A percentile compares a stretch with the other conserved stretches of the same genome.
Evolutionary conservation across 2,797 vertebrate species (phyloP).

Genomic region (Acanthopagrus latus): DNA sequence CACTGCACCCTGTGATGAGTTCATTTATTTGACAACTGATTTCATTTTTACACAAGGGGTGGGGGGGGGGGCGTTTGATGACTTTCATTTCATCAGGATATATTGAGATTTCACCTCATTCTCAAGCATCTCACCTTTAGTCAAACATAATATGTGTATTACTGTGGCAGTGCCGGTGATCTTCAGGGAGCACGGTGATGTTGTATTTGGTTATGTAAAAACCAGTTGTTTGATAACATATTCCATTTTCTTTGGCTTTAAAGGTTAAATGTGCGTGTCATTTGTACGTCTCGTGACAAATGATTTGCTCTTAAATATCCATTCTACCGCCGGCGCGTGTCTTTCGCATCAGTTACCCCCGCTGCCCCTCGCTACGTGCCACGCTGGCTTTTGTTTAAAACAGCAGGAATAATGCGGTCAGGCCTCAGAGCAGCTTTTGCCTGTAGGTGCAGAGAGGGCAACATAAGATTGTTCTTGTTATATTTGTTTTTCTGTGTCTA

Average conservation of each 20-base stretch:
- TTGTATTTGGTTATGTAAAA: conserved; percentile 17
- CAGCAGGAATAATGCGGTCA: conserved; percentile 63
- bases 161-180: no score
- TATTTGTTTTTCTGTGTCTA: conserved; percentile 77
- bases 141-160: no score
- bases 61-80: conserved; percentile 1
- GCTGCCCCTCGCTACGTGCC: conserved; percentile 40
- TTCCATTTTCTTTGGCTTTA: conserved; percentile 28
- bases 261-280: conserved; percentile 50
- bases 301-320: conserved; percentile 28
- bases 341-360: conserved; percentile 36
- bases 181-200: not conserved
- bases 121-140: not conserved
- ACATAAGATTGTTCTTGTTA: conserved; percentile 70
- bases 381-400: conserved; percentile 74
- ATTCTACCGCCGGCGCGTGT: conserved; percentile 45
- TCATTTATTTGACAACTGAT: conserved; percentile 34
- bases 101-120: not conserved
- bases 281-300: conserved; percentile 40
- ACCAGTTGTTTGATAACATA: conserved; percentile 18
- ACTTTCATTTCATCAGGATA: not conserved
- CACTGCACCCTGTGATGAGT: conserved; percentile 26
- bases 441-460: conserved; percentile 51
- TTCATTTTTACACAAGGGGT: not conserved
- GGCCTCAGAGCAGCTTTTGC: conserved; percentile 64